Percentiles rank a stretch among this genome's conserved stretches.
These are phyloP conservation scores for Boleophthalmus pectinirostris DNA, from an alignment of 2,113 vertebrate genomes.

Conservation along the genomic window DNA sequence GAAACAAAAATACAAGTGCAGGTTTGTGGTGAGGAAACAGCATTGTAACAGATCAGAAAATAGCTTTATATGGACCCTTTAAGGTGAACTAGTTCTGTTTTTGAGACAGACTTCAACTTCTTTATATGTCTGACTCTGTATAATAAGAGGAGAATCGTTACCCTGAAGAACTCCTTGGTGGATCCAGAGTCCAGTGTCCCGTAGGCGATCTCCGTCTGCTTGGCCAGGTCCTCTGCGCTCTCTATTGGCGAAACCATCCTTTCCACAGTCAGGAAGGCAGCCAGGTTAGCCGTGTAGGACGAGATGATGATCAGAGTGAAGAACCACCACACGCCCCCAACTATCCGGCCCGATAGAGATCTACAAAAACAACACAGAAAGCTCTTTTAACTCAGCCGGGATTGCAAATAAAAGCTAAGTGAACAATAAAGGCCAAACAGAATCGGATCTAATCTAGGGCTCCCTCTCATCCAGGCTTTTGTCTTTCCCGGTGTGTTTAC, in stretches of 20 bases:
- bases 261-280: slow-evolving; percentile 98
- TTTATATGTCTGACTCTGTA: not conserved
- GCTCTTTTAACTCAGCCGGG: slow-evolving; percentile 28
- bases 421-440: slow-evolving; percentile 48
- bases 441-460: slow-evolving; percentile 48
- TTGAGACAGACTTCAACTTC: too few species aligned
- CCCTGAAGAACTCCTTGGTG: slow-evolving; percentile 99
- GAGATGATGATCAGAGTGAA: slow-evolving; percentile 99
- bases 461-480: slow-evolving; percentile 23
- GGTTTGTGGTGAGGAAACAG: too few species aligned
- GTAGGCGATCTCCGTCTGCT: slow-evolving; percentile 98
- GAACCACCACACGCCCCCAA: slow-evolving; percentile 99
- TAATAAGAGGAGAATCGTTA: slow-evolving; percentile 67
- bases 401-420: slow-evolving; percentile 42
- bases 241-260: slow-evolving; percentile 99
- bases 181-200: slow-evolving; percentile 97
- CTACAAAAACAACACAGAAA: slow-evolving; percentile 72
- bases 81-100: too few species aligned
- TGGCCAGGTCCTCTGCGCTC: slow-evolving; percentile 97
- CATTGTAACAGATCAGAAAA: too few species aligned
- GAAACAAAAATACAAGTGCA: too few species aligned
- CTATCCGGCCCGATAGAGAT: slow-evolving; percentile 97
- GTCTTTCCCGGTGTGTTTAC: slow-evolving; percentile 39
- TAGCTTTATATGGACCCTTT: too few species aligned
- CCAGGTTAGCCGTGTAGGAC: slow-evolving; percentile 98